Evolutionary conservation across 2,888 invertebrate species (phyloP), one percentile per base, ranked within the genome.

Genomic region (Rugalucina vietnamica): DNA sequence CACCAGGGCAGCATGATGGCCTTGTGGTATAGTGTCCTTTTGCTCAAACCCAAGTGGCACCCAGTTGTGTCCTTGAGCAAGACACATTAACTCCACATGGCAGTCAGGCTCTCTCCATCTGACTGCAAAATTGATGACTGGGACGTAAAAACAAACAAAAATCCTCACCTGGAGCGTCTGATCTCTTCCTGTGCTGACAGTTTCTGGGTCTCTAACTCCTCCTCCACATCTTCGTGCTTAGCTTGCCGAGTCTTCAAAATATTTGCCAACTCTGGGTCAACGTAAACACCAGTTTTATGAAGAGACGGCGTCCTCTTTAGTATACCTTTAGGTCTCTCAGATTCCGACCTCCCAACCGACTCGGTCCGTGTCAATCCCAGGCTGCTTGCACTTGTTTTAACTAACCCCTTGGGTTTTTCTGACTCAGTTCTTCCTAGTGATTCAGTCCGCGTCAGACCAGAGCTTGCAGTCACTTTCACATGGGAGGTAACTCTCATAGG

Each of bases 251-350:
- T 86, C 79, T 90, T 88, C 71, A 92, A 82, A 50, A 91, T 92
- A 29, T 86, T 83, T 0, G 91, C 91, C 50, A 92, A 82, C 82
- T 93, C 91, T 10, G 91, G 90, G 77, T 93, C 93, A 10, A 92
- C 88, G 18, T 90, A 85, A 0, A 90, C 89, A 8, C 88, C 88
- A 21, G 87, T 87, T 29, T 90, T 88, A 60, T 90, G 90, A 75
- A 92, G 77, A 3, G 93, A 93, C 1, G 91, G 88, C 8, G 93
- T 89, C 18, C 92, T 85, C 71, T 93, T 93, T 37, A 93, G 75
- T 43, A 92, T 93, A 8, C 93, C 92, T 76, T 90, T 92, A 8
- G 91, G 89, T 75, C 87, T 84, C 72, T 91, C 88, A 0, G 90
- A 89, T 27, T 90, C 89, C 24, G 90, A 81, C 4, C 90, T 76